Conservation (phyloP, 2,113 vertebrate genomes). For the Halichoeres trimaculatus region DNA sequence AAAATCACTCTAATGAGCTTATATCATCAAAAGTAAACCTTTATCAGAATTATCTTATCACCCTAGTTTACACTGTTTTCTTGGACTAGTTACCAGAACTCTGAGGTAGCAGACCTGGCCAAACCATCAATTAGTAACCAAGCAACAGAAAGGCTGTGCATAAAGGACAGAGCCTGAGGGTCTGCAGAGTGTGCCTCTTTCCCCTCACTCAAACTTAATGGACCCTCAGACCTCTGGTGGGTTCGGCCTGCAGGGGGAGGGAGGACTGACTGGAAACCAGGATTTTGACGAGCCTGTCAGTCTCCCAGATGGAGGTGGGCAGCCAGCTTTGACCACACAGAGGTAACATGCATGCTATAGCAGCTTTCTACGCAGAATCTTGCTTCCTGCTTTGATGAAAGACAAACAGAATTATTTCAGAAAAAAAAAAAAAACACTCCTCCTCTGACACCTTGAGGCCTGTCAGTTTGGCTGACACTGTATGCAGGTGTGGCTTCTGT, state of each 20-base stretch:
- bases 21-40: no score
- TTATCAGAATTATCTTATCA: no score
- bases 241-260: slow-evolving; percentile 22
- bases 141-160: slow-evolving; percentile 43
- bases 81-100: slow-evolving; percentile 10
- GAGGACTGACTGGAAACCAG: slow-evolving; percentile 34
- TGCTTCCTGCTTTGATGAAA: no score
- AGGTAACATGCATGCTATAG: neutral
- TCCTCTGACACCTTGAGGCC: neutral
- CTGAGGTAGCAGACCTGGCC: slow-evolving; percentile 27
- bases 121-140: slow-evolving; percentile 58
- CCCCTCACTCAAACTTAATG: slow-evolving; percentile 49
- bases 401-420: no score
- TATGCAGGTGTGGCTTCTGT: slow-evolving; percentile 5
- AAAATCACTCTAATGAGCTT: no score
- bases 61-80: neutral
- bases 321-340: slow-evolving; percentile 17
- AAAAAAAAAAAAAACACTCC: no score
- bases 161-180: slow-evolving; percentile 44
- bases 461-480: neutral
- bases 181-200: slow-evolving; percentile 26
- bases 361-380: no score
- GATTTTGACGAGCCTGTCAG: slow-evolving; percentile 1
- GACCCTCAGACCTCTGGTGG: slow-evolving; percentile 47
- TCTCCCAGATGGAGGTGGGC: neutral